Base-by-base conservation (phyloP, 1,140 invertebrate genomes). In the Drosophila virilis region DNA sequence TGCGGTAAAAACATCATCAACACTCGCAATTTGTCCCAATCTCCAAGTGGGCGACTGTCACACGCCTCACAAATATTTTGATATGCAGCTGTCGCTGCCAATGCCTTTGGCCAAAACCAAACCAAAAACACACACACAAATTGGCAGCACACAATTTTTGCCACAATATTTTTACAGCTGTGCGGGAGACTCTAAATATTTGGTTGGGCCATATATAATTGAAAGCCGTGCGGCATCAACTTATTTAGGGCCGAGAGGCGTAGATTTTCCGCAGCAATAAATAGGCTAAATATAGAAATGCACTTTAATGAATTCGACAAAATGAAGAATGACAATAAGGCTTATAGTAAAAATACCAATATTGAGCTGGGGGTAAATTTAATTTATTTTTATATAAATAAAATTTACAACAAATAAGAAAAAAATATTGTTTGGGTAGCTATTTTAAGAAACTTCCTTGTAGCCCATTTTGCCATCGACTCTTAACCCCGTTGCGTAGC, bases 151-250 rank as follows among this genome's bases (percentile, higher is more conserved):
- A 48, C 52, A 58, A 68, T 62, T 83, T 84, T 77, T 80, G 84
- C 77, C 79, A 89, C 77, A 89, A 88, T 88, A 88, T 88, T 88
- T 89, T 80, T 88, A 80, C 84, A 88, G 82, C 70, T 80, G 84
- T 8, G 38, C 52, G 37, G 37, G 76, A 62, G 54, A 86, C 74
- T 77, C 52, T 57, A 77, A 88, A 88, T 80, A 86, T 86, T 86
- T 88, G 78, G 77, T 71, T 88, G 73, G 69, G 69, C 72, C 79
- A 22, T 22, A 79, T 65, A 80, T 88, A 86, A 88, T 88, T 59
- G 82, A 62, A 67, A 73, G 69, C 67, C 69, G 64, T 83, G 76
- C 58, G 77, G 67, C 67, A 88, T 58, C 67, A 71, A 77, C 79
- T 89, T 83, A 88, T 88, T 88, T 83, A 58, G 40, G 42, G 37